phyloP scores from a whole-genome alignment of 2,113 vertebrate genomes.

The Oryzias celebensis region DNA sequence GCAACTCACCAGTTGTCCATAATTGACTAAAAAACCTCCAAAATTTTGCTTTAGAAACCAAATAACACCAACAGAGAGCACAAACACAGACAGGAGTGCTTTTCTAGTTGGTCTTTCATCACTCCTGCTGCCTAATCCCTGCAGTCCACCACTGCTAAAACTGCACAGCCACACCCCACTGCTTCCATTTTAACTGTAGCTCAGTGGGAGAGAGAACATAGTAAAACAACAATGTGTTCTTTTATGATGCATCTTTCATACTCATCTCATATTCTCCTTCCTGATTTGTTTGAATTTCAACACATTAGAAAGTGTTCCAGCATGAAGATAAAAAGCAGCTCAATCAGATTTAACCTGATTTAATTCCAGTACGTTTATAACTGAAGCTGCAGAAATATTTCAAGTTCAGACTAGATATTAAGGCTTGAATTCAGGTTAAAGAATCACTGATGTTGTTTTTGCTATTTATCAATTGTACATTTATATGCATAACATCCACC shows the following conservation, averaged over 20 bases:
- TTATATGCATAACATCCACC: no score
- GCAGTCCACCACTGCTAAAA: constrained; percentile 47
- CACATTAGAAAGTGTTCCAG: no score
- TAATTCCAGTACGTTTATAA: no score
- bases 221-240: constrained; percentile 61
- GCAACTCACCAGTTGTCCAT: constrained; percentile 67
- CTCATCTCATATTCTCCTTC: constrained; percentile 25
- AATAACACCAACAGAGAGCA: constrained; percentile 70
- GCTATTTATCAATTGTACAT: no score
- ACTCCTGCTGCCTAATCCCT: constrained; percentile 57
- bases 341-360: no score
- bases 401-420: no score
- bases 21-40: constrained; percentile 67
- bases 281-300: no score
- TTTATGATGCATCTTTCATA: constrained; percentile 38
- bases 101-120: constrained; percentile 68
- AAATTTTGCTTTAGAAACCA: constrained; percentile 39
- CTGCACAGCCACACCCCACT: constrained; percentile 59
- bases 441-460: no score
- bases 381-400: no score
- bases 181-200: constrained; percentile 66
- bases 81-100: constrained; percentile 69
- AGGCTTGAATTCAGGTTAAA: no score
- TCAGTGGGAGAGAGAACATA: constrained; percentile 49
- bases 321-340: no score